Conservation (phyloP, 2,888 invertebrate genomes). For the Drosophila fungiperda region DNA sequence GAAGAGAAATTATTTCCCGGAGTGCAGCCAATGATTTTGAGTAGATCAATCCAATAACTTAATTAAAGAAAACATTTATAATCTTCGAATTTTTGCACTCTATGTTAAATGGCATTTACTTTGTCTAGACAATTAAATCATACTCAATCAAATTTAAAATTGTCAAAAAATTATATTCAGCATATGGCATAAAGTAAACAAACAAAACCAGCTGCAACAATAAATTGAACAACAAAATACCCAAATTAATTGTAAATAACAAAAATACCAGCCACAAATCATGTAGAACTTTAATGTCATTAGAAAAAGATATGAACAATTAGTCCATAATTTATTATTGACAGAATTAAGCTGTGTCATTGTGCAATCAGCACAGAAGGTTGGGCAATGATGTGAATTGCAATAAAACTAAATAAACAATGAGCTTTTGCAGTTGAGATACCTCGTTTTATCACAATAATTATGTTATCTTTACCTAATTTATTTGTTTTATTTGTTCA, state of each 20-base stretch:
- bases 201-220: neutral
- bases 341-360: conserved; percentile 9
- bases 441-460: neutral
- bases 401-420: neutral
- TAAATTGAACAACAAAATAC: conserved; percentile 10
- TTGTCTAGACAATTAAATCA: neutral
- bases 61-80: neutral
- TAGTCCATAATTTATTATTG: conserved; percentile 49
- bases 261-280: conserved; percentile 28
- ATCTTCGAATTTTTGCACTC: no score
- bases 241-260: conserved; percentile 49
- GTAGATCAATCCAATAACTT: neutral
- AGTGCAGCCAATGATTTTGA: neutral
- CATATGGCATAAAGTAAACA: neutral
- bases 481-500: neutral
- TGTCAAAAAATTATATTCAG: neutral
- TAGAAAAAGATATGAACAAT: neutral
- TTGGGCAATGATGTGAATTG: conserved; percentile 2
- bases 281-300: conserved; percentile 30
- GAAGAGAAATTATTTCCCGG: neutral
- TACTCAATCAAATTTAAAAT: conserved; percentile 1
- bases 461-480: neutral
- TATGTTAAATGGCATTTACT: neutral
- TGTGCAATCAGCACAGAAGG: neutral
- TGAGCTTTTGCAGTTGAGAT: neutral